These are phyloP conservation scores for Eretmocerus hayati DNA, from an alignment of 2,888 invertebrate species.

Conservation along the genomic window DNA sequence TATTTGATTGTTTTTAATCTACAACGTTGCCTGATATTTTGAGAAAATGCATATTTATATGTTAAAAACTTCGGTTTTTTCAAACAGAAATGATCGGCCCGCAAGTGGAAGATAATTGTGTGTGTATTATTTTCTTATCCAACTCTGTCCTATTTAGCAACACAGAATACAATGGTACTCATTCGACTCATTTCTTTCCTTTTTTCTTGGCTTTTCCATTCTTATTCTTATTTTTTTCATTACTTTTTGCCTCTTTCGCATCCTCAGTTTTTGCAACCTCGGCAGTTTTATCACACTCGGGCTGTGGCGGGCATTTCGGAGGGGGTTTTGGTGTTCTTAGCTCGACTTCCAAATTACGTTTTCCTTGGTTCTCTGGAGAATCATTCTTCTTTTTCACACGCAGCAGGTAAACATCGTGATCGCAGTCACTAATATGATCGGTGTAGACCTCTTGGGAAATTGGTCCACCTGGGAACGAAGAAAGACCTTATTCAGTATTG, in stretches of 20 bases:
- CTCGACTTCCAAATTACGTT: slow-evolving; percentile 38
- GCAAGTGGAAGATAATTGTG: too few relatives aligned
- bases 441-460: slow-evolving; percentile 35
- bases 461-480: slow-evolving; percentile 8
- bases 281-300: neutral
- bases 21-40: too few relatives aligned
- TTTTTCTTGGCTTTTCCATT: neutral
- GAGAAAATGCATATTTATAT: too few relatives aligned
- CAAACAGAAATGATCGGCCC: too few relatives aligned
- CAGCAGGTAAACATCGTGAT: slow-evolving; percentile 37
- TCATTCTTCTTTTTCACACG: slow-evolving; percentile 36
- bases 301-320: neutral
- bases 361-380: slow-evolving; percentile 20
- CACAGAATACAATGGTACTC: too few relatives aligned
- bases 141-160: too few relatives aligned
- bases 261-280: neutral
- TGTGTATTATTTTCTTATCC: too few relatives aligned
- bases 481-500: neutral
- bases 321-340: slow-evolving; percentile 34
- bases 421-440: slow-evolving; percentile 34
- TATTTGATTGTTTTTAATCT: too few relatives aligned
- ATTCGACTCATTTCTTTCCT: neutral
- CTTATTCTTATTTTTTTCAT: slow-evolving; percentile 2
- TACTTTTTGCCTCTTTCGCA: neutral
- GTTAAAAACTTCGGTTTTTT: too few relatives aligned